A percentile compares a stretch with the other conserved stretches of the same genome.
Evolutionary conservation across 2,113 vertebrate species (phyloP).

Genomic region (Arothron firmamentum): DNA sequence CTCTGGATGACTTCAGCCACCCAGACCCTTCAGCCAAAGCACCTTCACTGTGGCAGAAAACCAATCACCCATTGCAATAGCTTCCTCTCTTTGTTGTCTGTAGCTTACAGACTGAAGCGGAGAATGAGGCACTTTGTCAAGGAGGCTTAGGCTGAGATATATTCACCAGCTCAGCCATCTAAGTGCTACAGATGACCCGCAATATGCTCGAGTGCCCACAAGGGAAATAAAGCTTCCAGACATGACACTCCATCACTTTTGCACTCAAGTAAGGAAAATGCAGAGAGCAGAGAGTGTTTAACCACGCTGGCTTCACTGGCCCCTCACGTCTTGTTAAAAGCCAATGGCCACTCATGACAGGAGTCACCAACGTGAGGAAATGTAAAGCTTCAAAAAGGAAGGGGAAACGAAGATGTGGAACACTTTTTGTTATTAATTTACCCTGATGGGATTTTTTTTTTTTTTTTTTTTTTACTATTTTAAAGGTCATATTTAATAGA

Average conservation of each 20-base stretch:
- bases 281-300: slow-evolving; percentile 67
- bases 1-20: neutral
- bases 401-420: slow-evolving; percentile 10
- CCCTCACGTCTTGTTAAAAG: slow-evolving; percentile 70
- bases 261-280: slow-evolving; percentile 56
- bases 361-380: slow-evolving; percentile 66
- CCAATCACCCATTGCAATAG: slow-evolving; percentile 22
- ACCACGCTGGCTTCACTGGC: slow-evolving; percentile 58
- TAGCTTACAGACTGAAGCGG: slow-evolving; percentile 33
- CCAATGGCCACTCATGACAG: slow-evolving; percentile 69
- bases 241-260: slow-evolving; percentile 68
- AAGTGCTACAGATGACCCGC: slow-evolving; percentile 72
- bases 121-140: slow-evolving; percentile 41
- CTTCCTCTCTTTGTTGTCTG: slow-evolving; percentile 33
- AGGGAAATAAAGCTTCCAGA: slow-evolving; percentile 75
- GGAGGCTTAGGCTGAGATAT: slow-evolving; percentile 55
- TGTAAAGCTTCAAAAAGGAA: slow-evolving; percentile 61
- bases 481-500: no score
- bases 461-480: no score
- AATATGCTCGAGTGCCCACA: slow-evolving; percentile 68
- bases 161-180: slow-evolving; percentile 61
- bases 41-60: slow-evolving; percentile 20
- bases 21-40: slow-evolving; percentile 1
- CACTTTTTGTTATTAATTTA: no score
- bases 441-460: no score